Percentiles rank a stretch among this genome's conserved stretches.
Conservation (phyloP, 2,113 vertebrate genomes). For the Herpailurus yagouaroundi region DNA sequence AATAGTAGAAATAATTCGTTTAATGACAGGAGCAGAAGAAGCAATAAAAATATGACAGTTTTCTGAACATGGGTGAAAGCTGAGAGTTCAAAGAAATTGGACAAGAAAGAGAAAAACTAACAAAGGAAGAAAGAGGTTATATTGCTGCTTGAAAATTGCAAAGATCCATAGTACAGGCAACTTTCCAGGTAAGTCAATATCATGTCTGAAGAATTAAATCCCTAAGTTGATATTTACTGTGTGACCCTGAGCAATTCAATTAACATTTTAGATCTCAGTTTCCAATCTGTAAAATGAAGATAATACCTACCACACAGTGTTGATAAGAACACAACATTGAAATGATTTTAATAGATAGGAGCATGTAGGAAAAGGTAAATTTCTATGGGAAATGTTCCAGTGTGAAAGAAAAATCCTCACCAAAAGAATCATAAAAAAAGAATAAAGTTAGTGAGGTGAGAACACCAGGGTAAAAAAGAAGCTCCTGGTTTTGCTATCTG, state of each 20-base stretch:
- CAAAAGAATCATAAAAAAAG: background rate
- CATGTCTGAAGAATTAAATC: background rate
- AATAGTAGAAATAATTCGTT: background rate
- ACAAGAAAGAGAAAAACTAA: background rate
- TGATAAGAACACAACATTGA: background rate
- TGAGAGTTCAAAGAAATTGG: background rate
- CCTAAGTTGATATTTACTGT: background rate
- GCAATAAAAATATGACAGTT: background rate
- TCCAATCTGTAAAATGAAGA: background rate
- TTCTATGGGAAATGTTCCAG: background rate
- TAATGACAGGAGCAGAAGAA: background rate
- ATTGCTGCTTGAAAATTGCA: background rate
- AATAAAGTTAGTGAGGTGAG: background rate
- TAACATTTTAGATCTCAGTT: background rate
- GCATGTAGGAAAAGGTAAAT: background rate
- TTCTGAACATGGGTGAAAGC: background rate
- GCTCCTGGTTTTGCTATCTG: background rate
- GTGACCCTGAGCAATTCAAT: background rate
- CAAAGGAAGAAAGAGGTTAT: background rate
- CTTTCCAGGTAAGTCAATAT: background rate
- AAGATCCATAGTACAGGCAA: background rate
- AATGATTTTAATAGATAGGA: background rate
- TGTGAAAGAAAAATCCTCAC: background rate
- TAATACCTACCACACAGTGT: background rate
- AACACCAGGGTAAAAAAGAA: background rate